Evolutionary conservation across 2,113 vertebrate species (phyloP).

Genomic region (Crypturellus undulatus): DNA sequence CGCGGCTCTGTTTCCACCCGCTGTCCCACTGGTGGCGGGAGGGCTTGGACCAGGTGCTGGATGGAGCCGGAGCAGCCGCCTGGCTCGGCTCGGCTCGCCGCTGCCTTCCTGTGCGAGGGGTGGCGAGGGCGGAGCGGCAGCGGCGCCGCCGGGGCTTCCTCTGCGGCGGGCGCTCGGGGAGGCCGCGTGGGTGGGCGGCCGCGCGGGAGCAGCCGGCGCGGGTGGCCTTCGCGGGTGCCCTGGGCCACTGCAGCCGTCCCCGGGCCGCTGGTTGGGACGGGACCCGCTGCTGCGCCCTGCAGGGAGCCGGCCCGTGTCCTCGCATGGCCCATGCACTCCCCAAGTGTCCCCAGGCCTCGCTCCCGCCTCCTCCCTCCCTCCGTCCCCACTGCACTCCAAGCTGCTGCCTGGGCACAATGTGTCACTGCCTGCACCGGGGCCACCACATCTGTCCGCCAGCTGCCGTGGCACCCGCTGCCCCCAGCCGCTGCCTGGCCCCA

Average conservation of each 20-base stretch:
- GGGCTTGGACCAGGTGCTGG: background rate
- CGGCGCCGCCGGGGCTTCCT: constrained; percentile 1
- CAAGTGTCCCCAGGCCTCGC: no score
- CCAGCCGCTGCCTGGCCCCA: background rate
- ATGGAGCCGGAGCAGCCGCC: background rate
- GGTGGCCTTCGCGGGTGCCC: no score
- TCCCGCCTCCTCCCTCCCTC: no score
- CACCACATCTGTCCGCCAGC: constrained; percentile 62
- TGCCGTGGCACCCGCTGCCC: background rate
- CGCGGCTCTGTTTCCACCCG: background rate
- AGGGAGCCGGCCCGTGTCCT: no score
- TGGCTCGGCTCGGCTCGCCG: background rate
- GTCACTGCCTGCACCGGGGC: background rate
- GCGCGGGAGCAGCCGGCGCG: no score
- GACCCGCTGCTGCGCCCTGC: no score
- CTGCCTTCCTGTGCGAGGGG: background rate
- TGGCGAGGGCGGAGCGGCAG: background rate
- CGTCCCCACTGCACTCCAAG: no score
- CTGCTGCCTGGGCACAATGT: no score
- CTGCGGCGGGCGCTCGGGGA: background rate
- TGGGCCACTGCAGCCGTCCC: no score
- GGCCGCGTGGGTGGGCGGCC: background rate
- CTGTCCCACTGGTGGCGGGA: background rate
- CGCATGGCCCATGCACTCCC: no score
- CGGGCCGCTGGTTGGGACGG: no score